These are phyloP conservation scores for Acipenser oxyrinchus DNA, from an alignment of 2,797 vertebrate species.

Conservation along the genomic window DNA sequence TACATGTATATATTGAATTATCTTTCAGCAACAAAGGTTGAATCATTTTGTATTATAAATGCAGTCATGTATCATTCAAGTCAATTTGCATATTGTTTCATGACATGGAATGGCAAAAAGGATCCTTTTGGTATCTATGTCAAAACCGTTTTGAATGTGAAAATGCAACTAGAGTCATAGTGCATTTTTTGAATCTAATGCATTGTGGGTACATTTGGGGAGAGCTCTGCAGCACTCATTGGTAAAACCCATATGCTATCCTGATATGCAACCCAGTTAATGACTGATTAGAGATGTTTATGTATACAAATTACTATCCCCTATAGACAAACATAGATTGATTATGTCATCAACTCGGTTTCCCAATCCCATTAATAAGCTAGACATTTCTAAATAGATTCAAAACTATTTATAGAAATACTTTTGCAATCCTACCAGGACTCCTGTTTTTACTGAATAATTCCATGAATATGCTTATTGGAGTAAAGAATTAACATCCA, in stretches of 20 bases:
- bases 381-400: background rate
- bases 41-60: no score
- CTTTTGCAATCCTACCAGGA: background rate
- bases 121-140: no score
- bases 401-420: background rate
- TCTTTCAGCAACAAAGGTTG: no score
- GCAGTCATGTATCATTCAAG: no score
- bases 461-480: background rate
- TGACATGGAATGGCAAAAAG: no score
- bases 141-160: no score
- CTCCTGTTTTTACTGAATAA: background rate
- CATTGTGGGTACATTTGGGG: no score
- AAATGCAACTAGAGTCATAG: no score
- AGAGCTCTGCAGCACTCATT: no score
- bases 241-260: background rate
- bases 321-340: constrained; percentile 1
- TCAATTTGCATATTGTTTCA: no score
- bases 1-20: no score
- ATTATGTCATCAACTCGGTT: constrained; percentile 2
- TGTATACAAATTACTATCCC: constrained; percentile 8
- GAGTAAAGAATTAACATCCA: background rate
- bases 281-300: constrained; percentile 6
- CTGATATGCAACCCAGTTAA: background rate
- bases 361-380: constrained; percentile 9
- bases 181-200: no score